These are phyloP conservation scores for Oxyruncus cristatus DNA, from an alignment of 2,113 vertebrate genomes.

Conservation along the genomic window DNA sequence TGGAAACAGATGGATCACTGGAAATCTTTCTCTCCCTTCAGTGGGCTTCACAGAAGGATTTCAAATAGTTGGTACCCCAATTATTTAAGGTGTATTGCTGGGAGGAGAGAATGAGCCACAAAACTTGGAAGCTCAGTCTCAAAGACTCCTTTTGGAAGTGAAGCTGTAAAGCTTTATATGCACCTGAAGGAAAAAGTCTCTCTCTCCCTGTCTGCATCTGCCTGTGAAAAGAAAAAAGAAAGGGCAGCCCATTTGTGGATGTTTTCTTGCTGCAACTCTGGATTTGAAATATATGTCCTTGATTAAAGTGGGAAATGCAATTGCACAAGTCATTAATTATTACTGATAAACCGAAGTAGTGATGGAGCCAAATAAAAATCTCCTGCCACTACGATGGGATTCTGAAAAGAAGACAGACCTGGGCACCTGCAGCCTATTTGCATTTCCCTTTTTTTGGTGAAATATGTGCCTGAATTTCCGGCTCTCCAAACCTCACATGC, in stretches of 20 bases:
- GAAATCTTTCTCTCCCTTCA: background rate
- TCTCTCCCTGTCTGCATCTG: background rate
- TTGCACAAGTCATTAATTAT: constrained; percentile 39
- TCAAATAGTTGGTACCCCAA: background rate
- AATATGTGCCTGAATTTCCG: background rate
- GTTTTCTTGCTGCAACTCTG: background rate
- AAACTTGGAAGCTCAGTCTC: background rate
- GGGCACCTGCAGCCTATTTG: background rate
- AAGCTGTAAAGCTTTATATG: background rate
- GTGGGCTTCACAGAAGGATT: background rate
- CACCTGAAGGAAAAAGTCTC: background rate
- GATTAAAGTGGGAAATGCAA: constrained; percentile 29
- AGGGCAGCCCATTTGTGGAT: background rate
- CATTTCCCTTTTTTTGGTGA: background rate
- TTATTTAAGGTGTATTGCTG: background rate
- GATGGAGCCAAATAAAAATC: background rate
- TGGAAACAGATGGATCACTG: background rate
- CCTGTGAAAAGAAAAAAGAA: background rate
- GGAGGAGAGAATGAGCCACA: background rate
- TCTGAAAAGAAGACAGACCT: background rate
- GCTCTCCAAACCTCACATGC: background rate
- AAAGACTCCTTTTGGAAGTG: background rate
- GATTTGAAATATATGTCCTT: background rate
- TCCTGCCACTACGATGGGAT: background rate
- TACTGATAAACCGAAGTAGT: constrained; percentile 7